Evolutionary conservation across 2,888 invertebrate species (phyloP).

Genomic region (Andrena camellia): DNA sequence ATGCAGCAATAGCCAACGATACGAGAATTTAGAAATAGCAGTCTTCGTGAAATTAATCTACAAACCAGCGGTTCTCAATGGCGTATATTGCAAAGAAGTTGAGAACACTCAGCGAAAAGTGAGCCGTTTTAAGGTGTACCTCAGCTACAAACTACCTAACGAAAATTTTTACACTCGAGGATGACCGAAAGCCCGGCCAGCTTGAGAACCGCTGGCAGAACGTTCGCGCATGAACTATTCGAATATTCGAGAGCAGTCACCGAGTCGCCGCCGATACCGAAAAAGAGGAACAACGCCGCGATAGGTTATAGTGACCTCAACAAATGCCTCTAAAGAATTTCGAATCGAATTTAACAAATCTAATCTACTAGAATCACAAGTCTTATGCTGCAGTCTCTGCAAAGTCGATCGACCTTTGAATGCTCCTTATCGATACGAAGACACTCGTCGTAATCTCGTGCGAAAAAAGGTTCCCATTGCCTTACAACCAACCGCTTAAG

Average conservation of each 20-base stretch:
- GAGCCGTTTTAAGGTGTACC: not conserved
- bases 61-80: not conserved
- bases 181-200: not conserved
- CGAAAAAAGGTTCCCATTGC: not conserved
- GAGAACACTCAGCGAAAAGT: not conserved
- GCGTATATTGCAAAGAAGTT: not conserved
- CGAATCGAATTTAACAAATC: conserved; percentile 49
- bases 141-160: not conserved
- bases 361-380: conserved; percentile 56
- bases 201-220: conserved; percentile 2
- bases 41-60: conserved; percentile 7
- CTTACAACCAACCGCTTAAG: conserved; percentile 13
- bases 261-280: not conserved
- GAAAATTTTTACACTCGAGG: conserved; percentile 5
- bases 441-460: not conserved
- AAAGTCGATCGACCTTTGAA: conserved; percentile 20
- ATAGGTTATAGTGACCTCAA: conserved; percentile 7
- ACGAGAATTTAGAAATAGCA: conserved; percentile 2
- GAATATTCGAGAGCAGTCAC: not conserved
- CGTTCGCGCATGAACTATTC: not conserved
- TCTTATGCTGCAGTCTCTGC: conserved; percentile 5
- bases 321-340: conserved; percentile 32
- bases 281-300: conserved; percentile 35
- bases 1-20: conserved; percentile 20
- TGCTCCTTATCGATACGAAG: conserved; percentile 14